Evolutionary conservation across 2,113 vertebrate species (phyloP).

Genomic region (Oophaga pumilio): DNA sequence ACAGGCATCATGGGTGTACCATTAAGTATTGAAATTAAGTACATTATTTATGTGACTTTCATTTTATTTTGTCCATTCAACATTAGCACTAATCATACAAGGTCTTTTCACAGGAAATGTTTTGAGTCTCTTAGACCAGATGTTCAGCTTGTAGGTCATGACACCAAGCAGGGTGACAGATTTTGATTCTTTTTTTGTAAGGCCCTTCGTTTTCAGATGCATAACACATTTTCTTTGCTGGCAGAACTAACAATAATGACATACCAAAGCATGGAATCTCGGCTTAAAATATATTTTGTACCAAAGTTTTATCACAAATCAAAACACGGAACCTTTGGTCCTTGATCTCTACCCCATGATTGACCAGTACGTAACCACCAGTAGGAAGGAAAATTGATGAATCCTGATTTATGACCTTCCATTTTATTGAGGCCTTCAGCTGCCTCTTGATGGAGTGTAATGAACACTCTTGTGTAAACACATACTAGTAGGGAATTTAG

Average conservation of each 20-base stretch:
- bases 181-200: background rate
- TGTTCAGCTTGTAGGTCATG: background rate
- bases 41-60: background rate
- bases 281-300: background rate
- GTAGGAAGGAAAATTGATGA: too few relatives aligned
- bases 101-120: background rate
- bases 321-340: too few relatives aligned
- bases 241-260: background rate
- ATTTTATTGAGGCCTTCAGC: too few relatives aligned
- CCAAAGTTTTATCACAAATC: too few relatives aligned
- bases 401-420: too few relatives aligned
- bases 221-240: background rate
- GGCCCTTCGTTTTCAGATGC: background rate
- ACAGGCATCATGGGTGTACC: background rate
- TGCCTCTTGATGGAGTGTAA: too few relatives aligned
- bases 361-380: too few relatives aligned
- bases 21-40: background rate
- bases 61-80: background rate
- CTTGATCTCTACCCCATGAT: background rate
- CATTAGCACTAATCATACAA: background rate
- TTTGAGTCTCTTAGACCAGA: conserved; percentile 5
- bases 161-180: background rate
- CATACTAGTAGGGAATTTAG: too few relatives aligned
- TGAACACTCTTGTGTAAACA: too few relatives aligned
- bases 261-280: background rate